Conservation (phyloP, 1,140 invertebrate genomes). For the Liolophura sinensis region DNA sequence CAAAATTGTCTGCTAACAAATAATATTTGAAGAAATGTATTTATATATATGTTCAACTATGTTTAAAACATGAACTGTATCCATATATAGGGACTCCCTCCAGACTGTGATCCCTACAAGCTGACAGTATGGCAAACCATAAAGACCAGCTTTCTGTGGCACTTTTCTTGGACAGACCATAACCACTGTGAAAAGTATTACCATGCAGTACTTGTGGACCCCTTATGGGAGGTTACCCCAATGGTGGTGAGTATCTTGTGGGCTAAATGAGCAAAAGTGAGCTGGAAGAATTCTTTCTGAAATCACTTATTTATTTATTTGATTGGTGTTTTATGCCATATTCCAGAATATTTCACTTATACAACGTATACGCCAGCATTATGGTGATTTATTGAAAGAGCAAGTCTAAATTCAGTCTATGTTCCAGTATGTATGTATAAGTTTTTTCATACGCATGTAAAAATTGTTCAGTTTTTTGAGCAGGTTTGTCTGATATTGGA, state of each 20-base stretch:
- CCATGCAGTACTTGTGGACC: slow-evolving; percentile 41
- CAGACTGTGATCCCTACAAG: slow-evolving; percentile 32
- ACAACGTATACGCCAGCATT: too few species aligned
- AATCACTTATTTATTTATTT: neutral
- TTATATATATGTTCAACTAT: neutral
- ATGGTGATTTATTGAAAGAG: too few species aligned
- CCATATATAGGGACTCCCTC: slow-evolving; percentile 37
- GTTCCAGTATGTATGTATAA: too few species aligned
- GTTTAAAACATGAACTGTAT: neutral
- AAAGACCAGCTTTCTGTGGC: slow-evolving; percentile 27
- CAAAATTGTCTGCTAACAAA: too few species aligned
- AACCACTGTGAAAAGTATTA: slow-evolving; percentile 44
- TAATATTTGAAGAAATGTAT: too few species aligned
- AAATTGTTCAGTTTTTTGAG: neutral
- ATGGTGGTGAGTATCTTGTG: slow-evolving; percentile 31
- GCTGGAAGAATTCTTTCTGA: too few species aligned
- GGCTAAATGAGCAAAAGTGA: too few species aligned
- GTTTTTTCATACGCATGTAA: neutral
- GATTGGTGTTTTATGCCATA: neutral
- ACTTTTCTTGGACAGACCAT: slow-evolving; percentile 36
- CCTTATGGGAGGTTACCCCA: slow-evolving; percentile 47
- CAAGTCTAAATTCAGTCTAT: too few species aligned
- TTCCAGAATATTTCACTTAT: too few species aligned
- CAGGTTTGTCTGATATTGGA: neutral
- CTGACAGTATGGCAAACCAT: slow-evolving; percentile 31